These are phyloP conservation scores for Trachelus stipa DNA, from an alignment of 2,888 invertebrate genomes.

Conservation along the genomic window DNA sequence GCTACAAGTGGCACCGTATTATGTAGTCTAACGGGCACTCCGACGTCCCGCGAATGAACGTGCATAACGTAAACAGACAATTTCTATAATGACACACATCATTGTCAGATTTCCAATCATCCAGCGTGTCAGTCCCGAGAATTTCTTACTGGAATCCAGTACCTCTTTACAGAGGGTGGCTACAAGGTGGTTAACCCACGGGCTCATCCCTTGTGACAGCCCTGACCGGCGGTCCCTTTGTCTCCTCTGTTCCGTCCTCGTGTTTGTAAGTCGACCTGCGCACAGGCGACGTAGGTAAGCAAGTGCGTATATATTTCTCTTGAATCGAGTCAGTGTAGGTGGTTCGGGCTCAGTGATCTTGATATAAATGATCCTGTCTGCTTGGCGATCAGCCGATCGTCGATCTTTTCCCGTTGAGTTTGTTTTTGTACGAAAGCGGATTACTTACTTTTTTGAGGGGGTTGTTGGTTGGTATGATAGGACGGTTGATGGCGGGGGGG, in stretches of 20 bases:
- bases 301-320: neutral
- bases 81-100: too few species aligned
- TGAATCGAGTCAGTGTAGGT: constrained; percentile 2
- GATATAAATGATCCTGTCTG: constrained; percentile 29
- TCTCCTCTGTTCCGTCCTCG: neutral
- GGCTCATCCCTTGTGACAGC: neutral
- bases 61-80: too few species aligned
- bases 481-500: neutral
- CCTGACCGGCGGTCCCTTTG: constrained; percentile 4
- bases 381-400: constrained; percentile 18
- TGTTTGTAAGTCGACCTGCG: constrained; percentile 1
- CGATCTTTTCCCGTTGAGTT: constrained; percentile 18
- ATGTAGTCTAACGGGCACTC: too few species aligned
- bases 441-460: constrained; percentile 5
- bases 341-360: constrained; percentile 15
- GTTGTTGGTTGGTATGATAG: too few species aligned
- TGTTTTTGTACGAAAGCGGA: constrained; percentile 8
- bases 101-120: too few species aligned
- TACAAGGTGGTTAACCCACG: too few species aligned
- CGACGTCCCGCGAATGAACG: too few species aligned
- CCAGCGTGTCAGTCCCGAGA: too few species aligned
- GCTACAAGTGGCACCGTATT: too few species aligned
- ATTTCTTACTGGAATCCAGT: too few species aligned
- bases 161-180: too few species aligned
- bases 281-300: neutral